These are phyloP conservation scores for Maniola jurtina DNA, from an alignment of 1,140 invertebrate genomes.

Conservation along the genomic window DNA sequence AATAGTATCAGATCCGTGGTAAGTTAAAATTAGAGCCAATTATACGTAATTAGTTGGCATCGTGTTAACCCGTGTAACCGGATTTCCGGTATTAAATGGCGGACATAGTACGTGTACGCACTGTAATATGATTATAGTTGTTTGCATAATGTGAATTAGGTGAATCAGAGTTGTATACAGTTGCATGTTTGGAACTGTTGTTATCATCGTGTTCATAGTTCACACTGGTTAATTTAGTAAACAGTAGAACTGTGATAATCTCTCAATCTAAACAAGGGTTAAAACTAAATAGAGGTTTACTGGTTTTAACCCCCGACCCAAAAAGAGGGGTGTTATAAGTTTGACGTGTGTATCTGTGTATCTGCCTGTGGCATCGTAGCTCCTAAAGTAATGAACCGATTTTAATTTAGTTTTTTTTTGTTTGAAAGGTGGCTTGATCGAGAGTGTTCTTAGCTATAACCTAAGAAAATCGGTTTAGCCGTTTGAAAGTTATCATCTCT, in stretches of 20 bases:
- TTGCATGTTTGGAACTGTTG: not conserved
- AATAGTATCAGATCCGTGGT: not conserved
- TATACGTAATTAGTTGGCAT: conserved; percentile 23
- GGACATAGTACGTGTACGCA: conserved; percentile 2
- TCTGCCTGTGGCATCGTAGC: too few relatives aligned
- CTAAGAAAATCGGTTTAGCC: too few relatives aligned
- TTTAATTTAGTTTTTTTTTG: too few relatives aligned
- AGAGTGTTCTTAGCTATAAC: too few relatives aligned
- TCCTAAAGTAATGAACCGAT: too few relatives aligned
- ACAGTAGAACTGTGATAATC: not conserved
- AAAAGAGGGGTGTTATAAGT: too few relatives aligned
- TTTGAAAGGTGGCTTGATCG: too few relatives aligned
- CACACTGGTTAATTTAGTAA: not conserved
- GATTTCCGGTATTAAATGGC: conserved; percentile 22
- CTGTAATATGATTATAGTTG: conserved; percentile 20
- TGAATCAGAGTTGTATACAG: not conserved
- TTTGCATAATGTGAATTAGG: conserved; percentile 17
- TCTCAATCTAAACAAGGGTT: too few relatives aligned
- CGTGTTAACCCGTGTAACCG: conserved; percentile 16
- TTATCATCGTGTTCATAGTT: not conserved
- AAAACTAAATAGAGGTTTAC: too few relatives aligned
- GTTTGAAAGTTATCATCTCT: too few relatives aligned
- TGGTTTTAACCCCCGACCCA: too few relatives aligned
- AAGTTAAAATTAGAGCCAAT: conserved; percentile 17
- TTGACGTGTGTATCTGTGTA: too few relatives aligned